phyloP scores from a whole-genome alignment of 2,888 invertebrate genomes.

The Chaetogeoica ovagalla region DNA sequence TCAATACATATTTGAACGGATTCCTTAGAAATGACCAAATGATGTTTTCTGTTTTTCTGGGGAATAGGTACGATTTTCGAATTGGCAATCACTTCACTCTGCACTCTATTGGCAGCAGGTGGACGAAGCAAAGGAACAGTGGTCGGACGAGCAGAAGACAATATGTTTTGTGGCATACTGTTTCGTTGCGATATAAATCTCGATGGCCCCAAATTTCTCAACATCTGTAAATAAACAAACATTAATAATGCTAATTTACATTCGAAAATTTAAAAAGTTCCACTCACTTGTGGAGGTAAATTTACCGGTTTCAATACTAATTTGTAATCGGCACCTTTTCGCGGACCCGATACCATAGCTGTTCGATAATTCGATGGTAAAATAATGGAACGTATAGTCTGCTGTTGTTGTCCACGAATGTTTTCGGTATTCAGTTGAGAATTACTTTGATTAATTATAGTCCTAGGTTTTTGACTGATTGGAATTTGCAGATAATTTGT shows the following conservation, averaged over 20 bases:
- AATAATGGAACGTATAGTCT: slow-evolving; percentile 25
- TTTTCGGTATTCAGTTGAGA: slow-evolving; percentile 11
- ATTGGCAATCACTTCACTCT: slow-evolving; percentile 19
- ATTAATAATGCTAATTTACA: not conserved
- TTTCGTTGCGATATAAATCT: not conserved
- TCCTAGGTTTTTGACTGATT: slow-evolving; percentile 20
- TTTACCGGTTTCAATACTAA: slow-evolving; percentile 46
- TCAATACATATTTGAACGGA: slow-evolving; percentile 27
- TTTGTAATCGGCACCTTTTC: slow-evolving; percentile 28
- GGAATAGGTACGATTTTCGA: slow-evolving; percentile 27
- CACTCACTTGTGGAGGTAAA: slow-evolving; percentile 14
- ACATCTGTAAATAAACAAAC: slow-evolving; percentile 18
- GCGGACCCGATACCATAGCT: slow-evolving; percentile 30
- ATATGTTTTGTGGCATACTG: not conserved
- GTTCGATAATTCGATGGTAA: slow-evolving; percentile 31
- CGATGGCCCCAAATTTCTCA: slow-evolving; percentile 16
- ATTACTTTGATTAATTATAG: slow-evolving; percentile 11
- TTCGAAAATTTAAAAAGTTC: not conserved
- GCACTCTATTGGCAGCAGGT: not conserved
- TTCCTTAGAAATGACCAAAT: slow-evolving; percentile 24
- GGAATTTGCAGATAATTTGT: slow-evolving; percentile 37
- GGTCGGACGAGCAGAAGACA: not conserved
- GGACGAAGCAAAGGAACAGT: slow-evolving; percentile 1
- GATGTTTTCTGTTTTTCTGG: not conserved
- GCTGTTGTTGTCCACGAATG: slow-evolving; percentile 3